These are phyloP conservation scores for Artemia sp. DNA, from an alignment of 2,888 invertebrate genomes.

Conservation along the genomic window DNA sequence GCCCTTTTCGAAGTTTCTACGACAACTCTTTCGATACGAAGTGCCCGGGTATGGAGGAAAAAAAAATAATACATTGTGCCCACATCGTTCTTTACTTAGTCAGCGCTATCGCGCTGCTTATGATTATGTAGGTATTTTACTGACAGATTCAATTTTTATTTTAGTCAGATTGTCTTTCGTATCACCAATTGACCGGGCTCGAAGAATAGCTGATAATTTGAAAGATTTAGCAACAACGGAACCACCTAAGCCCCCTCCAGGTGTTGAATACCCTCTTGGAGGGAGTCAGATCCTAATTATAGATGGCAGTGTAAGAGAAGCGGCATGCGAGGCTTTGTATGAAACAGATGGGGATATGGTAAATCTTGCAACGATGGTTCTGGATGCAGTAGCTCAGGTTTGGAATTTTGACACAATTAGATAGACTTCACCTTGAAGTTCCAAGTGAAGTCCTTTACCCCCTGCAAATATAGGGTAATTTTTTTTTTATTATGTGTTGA, in stretches of 20 bases:
- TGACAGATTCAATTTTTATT: slow-evolving; percentile 22
- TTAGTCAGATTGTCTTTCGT: slow-evolving; percentile 70
- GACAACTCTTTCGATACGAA: too few relatives aligned
- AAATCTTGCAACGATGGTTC: slow-evolving; percentile 62
- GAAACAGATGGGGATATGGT: slow-evolving; percentile 62
- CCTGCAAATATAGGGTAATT: too few relatives aligned
- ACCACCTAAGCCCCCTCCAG: slow-evolving; percentile 39
- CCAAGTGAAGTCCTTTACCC: too few relatives aligned
- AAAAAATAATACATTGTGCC: too few relatives aligned
- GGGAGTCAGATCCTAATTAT: slow-evolving; percentile 43
- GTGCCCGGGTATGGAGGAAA: too few relatives aligned
- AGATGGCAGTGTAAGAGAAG: slow-evolving; percentile 54
- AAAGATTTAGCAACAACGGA: slow-evolving; percentile 31
- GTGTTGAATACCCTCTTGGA: slow-evolving; percentile 49
- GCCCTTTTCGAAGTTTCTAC: too few relatives aligned
- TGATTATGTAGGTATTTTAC: neutral
- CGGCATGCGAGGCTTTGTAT: slow-evolving; percentile 67
- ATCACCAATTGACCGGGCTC: slow-evolving; percentile 50
- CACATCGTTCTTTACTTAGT: too few relatives aligned
- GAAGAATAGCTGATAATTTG: slow-evolving; percentile 34
- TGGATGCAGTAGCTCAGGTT: slow-evolving; percentile 55
- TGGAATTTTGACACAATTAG: too few relatives aligned
- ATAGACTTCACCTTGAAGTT: too few relatives aligned
- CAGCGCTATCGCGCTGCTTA: too few relatives aligned
- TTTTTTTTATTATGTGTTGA: too few relatives aligned